Evolutionary conservation across 2,888 invertebrate species (phyloP), one percentile per base, ranked within the genome.

Genomic region (Ophion ellenae): DNA sequence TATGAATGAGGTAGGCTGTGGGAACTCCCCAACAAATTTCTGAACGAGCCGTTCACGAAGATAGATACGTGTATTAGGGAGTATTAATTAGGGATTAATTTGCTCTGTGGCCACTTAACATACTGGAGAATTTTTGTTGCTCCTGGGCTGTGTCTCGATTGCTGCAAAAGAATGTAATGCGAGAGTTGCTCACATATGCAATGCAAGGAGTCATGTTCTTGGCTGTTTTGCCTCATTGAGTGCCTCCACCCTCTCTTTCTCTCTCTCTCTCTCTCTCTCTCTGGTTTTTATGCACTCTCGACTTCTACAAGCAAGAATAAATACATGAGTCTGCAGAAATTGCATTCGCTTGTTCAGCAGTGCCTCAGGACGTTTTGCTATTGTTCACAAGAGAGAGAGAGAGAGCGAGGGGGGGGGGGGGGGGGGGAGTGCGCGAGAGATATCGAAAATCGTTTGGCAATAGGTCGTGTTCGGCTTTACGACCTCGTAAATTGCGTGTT

Each of bases 401-500:
- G 67, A 57, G n/a, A 57, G 69, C 28, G 61, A 45, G 47, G 7
- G 9, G 28, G 63, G 20, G 9, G 67, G n/a, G 47, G 7, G 9
- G 28, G 63, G 20, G 9, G 67, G n/a, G 67, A 74, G 74, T 11
- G 32, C 59, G 14, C 45, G n/a, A 20, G 73, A 70, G 73, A 73
- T 83, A 83, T 83, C 85, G 82, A 83, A 85, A 87, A 85, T 87
- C 81, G 81, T 85, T 83, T 78, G 84, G 87, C 83, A 83, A 83
- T 87, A 78, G 83, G 81, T 84, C 85, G 83, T 63, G 70, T 57
- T 78, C 53, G 77, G 81, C 59, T 87, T 88, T 87, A 88, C 87
- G 86, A 84, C 73, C 85, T 82, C 85, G 80, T 88, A 86, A 87
- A 88, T 87, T 82, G 85, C 81, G 73, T 80, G 85, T 86, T 87